These are phyloP conservation scores for Penaeus chinensis DNA, from an alignment of 1,140 invertebrate species.

Conservation along the genomic window DNA sequence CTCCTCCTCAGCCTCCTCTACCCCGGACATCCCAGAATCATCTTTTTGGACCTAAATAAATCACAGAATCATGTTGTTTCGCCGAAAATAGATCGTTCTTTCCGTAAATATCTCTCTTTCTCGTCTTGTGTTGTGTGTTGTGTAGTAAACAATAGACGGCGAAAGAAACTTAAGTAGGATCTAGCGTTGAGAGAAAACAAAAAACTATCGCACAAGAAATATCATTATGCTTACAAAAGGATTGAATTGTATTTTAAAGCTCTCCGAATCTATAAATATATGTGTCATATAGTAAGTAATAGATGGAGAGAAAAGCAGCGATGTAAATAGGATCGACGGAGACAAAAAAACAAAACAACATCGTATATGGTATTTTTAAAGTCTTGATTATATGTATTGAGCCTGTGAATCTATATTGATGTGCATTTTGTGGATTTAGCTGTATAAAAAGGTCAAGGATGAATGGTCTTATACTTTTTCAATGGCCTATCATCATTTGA, in stretches of 20 bases:
- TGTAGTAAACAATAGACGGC: constrained; percentile 41
- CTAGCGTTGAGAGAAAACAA: constrained; percentile 26
- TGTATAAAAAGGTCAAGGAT: no score
- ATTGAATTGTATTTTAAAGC: neutral
- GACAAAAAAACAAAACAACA: no score
- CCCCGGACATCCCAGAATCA: constrained; percentile 55
- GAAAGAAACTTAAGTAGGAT: constrained; percentile 2
- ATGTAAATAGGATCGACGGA: no score
- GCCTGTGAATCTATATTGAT: no score
- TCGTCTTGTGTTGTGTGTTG: constrained; percentile 23
- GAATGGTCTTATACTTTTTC: neutral
- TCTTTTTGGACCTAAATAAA: constrained; percentile 20
- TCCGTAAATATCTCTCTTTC: neutral
- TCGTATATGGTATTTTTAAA: neutral
- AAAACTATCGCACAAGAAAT: constrained; percentile 6
- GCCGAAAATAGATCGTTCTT: neutral
- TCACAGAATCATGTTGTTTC: neutral
- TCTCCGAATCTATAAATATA: no score
- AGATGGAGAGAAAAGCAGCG: no score
- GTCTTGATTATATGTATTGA: neutral
- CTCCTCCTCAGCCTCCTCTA: constrained; percentile 37
- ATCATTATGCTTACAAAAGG: neutral
- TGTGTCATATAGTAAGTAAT: no score
- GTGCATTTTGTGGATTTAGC: no score
- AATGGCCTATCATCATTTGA: constrained; percentile 47